Evolutionary conservation across 2,797 vertebrate species (phyloP).

Genomic region (Heliangelus exortis): DNA sequence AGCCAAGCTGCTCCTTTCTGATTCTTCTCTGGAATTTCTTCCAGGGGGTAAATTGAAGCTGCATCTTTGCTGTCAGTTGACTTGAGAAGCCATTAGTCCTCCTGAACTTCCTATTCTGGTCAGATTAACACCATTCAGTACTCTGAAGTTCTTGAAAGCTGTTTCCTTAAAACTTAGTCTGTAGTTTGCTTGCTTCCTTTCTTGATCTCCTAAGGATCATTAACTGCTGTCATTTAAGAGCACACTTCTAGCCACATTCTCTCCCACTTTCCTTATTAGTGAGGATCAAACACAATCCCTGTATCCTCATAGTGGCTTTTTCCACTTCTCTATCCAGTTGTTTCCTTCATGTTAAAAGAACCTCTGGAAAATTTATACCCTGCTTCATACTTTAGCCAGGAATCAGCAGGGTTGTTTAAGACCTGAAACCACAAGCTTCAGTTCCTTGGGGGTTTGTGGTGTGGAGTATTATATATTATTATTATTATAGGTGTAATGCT

Average conservation of each 20-base stretch:
- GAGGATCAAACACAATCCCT: not conserved
- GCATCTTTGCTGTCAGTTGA: not conserved
- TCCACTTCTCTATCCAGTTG: not conserved
- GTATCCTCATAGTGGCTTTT: not conserved
- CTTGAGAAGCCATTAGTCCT: not conserved
- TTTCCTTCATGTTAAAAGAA: not conserved
- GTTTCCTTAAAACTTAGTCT: not conserved
- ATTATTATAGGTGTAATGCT: not conserved
- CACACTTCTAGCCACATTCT: not conserved
- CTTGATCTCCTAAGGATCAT: not conserved
- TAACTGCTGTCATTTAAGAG: conserved; percentile 5
- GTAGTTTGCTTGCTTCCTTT: not conserved
- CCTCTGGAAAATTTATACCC: not conserved
- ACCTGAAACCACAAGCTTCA: not conserved
- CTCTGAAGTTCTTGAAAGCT: not conserved
- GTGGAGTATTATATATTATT: not conserved
- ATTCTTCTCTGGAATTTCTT: not conserved
- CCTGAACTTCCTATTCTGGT: not conserved
- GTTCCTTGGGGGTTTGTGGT: not conserved
- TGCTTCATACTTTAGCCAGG: not conserved
- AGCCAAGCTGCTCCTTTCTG: not conserved
- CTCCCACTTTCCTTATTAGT: not conserved
- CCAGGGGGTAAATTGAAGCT: not conserved
- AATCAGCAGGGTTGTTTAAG: not conserved
- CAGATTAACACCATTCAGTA: not conserved